Evolutionary conservation across 1,140 invertebrate genomes (phyloP).

Genomic region (Drosophila subpulchrella): DNA sequence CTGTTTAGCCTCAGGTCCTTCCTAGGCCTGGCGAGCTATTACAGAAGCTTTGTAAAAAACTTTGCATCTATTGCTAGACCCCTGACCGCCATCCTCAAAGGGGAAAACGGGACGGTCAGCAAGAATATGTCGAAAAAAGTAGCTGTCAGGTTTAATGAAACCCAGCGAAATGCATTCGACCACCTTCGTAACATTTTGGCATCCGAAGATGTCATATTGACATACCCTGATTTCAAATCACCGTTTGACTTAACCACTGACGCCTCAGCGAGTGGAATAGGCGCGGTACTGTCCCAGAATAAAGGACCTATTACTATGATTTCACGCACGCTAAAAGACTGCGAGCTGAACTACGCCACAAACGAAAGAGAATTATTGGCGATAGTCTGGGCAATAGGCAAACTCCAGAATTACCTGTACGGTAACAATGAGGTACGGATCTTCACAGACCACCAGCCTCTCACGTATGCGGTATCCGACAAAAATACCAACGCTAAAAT

Average conservation of each 20-base stretch:
- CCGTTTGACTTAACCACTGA: constrained; percentile 32
- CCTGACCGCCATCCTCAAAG: constrained; percentile 9
- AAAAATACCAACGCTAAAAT: too few relatives aligned
- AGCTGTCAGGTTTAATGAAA: constrained; percentile 3
- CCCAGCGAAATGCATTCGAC: constrained; percentile 12
- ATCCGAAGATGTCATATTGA: too few relatives aligned
- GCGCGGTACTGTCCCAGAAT: constrained; percentile 16
- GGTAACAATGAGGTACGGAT: not conserved
- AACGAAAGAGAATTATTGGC: constrained; percentile 25
- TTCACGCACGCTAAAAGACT: constrained; percentile 13
- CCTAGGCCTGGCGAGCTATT: constrained; percentile 16
- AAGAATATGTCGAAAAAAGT: constrained; percentile 20
- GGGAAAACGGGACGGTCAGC: constrained; percentile 14
- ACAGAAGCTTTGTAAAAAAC: constrained; percentile 14
- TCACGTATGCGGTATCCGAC: too few relatives aligned
- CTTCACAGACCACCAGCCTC: too few relatives aligned
- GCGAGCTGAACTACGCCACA: constrained; percentile 15
- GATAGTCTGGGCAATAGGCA: constrained; percentile 19
- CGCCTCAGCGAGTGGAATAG: constrained; percentile 12
- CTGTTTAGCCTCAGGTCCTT: constrained; percentile 18
- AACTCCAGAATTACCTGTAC: constrained; percentile 15
- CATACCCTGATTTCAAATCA: constrained; percentile 19
- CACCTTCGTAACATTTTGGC: constrained; percentile 19
- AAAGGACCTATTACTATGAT: constrained; percentile 26
- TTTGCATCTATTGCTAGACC: not conserved